Base-by-base conservation (phyloP, 2,888 invertebrate genomes). In the Cephus rjabovi region DNA sequence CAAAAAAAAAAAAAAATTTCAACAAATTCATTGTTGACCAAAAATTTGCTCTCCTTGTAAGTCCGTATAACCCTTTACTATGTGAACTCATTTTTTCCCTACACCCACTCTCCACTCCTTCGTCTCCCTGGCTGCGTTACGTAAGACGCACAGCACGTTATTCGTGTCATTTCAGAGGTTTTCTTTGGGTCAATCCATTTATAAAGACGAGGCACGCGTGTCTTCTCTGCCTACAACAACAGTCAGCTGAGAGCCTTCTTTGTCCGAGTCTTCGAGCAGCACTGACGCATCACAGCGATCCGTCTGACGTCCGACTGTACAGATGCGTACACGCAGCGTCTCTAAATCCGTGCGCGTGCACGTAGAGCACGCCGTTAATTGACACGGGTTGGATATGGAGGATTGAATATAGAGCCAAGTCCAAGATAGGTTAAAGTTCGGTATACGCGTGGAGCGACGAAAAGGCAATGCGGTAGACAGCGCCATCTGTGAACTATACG, bases 111-210 rank as follows among this genome's bases (percentile, higher is more conserved):
- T 12, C 37, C 4, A 37, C 37, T 15, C 71, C 2, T 30, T 0
- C 30, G 3, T 71, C 23, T 1, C 56, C 2, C 23, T 56, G 56
- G 2, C 56, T 56, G 23, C 75, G 83, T 89, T 89, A 87, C 82
- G 69, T 89, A 88, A 89, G 83, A 81, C 77, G 81, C 78, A 83
- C 83, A 86, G 83, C 83, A 79, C 85, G 86, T 89, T 87, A 90
- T 91, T 91, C 88, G 87, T 89, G 89, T 88, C 89, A 89, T 90
- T 90, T 90, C 87, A 90, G 88, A 89, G 90, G 89, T 90, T 90
- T 90, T 91, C 90, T 88, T 88, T 86, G 84, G 91, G 90, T 91
- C 90, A 90, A 91, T 91, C 90, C 90, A 86, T 89, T 91, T 91
- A 87, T 87, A 86, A 86, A 83, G 84, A 78, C 84, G 75, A 83